Evolutionary conservation across 2,113 vertebrate genomes (phyloP).

Genomic region (Gorsachius goisagi): DNA sequence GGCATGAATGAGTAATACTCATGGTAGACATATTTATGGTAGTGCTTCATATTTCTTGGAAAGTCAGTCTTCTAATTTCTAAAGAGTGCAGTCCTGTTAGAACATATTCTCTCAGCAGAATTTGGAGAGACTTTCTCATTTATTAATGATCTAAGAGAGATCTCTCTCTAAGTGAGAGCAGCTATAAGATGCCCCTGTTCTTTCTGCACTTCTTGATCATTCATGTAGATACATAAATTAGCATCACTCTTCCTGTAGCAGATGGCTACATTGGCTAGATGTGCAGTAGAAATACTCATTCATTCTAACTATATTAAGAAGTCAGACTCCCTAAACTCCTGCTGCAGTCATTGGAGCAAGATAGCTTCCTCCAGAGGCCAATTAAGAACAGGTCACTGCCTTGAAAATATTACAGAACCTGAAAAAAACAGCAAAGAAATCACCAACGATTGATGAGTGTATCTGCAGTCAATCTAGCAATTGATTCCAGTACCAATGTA

Average conservation of each 20-base stretch:
- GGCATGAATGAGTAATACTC: not conserved
- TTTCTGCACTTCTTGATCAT: not conserved
- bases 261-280: not conserved
- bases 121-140: not conserved
- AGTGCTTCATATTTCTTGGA: not conserved
- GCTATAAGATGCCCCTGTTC: not conserved
- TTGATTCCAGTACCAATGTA: not conserved
- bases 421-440: not conserved
- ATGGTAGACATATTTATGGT: not conserved
- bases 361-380: not conserved
- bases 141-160: not conserved
- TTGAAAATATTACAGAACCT: not conserved
- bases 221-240: not conserved
- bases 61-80: not conserved
- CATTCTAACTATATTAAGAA: not conserved
- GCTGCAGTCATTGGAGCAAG: not conserved
- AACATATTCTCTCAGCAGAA: not conserved
- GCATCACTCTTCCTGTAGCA: not conserved
- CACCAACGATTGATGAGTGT: not conserved
- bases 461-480: not conserved
- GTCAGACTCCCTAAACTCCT: not conserved
- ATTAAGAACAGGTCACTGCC: conserved; percentile 8
- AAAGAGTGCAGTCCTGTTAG: not conserved
- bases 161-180: not conserved
- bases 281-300: not conserved